Evolutionary conservation across 2,113 vertebrate species (phyloP), one percentile per base, ranked within the genome.

Genomic region (Andinoacara biseriatus): DNA sequence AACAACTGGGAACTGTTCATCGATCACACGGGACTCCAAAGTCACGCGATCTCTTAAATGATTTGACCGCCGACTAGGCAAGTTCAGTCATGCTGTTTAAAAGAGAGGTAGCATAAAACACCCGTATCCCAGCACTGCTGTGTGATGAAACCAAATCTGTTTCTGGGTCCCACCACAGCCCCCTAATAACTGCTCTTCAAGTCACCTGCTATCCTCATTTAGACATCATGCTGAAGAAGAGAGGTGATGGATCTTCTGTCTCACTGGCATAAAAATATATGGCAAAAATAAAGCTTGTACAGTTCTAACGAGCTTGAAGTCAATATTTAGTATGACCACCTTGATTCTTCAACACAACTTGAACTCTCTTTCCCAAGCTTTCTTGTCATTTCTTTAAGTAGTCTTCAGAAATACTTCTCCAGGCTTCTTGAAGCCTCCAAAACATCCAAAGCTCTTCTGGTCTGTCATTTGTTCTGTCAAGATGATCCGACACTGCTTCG

Each of bases 91-190:
- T 7, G 38, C n/a, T 38, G 9, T 74, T 75, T 57, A 40, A 22
- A 82, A 58, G 38, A 62, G 72, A 46, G 13, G 4, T 43, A 7
- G 57, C 58, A 58, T 33, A 76, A 22, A 74, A 33, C 20, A 15
- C 17, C 24, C 43, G 3, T 7, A 49, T 81, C 61, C 35, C 72
- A 43, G 56, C 57, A 11, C 54, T 31, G 62, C 56, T 59, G 54
- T 38, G 79, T 89, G 89, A 84, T 80, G 72, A 90, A 93, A 92
- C 76, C 81, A 89, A 86, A 90, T 82, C 78, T 83, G 87, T 90
- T 29, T 76, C 35, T 57, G 52, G 79, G 57, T 33, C 33, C 1
- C 33, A 31, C 29, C 81, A 57, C 83, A 84, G 15, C 46, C 65
- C 56, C 86, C 86, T 90, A 89, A 84, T 88, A 85, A 87, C 43